Conservation (phyloP, 1,140 invertebrate genomes). For the Atopsyche davidsoni region DNA sequence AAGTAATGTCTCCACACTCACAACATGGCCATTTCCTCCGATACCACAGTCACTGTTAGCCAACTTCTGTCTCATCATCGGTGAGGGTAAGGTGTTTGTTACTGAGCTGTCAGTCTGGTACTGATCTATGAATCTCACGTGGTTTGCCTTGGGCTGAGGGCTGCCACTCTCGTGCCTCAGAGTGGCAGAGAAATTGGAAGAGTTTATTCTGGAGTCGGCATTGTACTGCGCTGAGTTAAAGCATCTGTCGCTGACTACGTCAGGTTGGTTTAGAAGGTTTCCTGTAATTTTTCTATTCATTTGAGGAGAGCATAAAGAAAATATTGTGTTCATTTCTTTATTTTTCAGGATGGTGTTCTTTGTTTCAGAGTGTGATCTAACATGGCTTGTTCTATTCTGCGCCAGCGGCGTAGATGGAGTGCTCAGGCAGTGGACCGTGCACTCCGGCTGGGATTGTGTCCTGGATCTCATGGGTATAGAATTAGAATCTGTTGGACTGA, state of each 20-base stretch:
- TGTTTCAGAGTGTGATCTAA: conserved; percentile 45
- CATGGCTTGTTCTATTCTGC: conserved; percentile 33
- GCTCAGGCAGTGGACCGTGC: conserved; percentile 20
- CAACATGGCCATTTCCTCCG: conserved; percentile 50
- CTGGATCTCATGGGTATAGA: conserved; percentile 13
- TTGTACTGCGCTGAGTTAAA: conserved; percentile 16
- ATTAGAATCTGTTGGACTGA: conserved; percentile 22
- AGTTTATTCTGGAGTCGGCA: conserved; percentile 14
- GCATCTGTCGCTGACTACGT: conserved; percentile 14
- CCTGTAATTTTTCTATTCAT: conserved; percentile 42
- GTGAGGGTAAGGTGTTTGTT: conserved; percentile 38
- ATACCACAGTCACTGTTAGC: conserved; percentile 40
- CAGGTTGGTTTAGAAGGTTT: conserved; percentile 17
- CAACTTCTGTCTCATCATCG: conserved; percentile 41
- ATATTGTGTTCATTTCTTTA: conserved; percentile 43
- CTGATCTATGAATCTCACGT: conserved; percentile 46
- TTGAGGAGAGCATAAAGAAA: conserved; percentile 48
- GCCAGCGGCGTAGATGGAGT: conserved; percentile 9
- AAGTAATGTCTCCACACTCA: conserved; percentile 55
- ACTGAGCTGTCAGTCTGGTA: conserved; percentile 45
- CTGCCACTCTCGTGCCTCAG: conserved; percentile 37
- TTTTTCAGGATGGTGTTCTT: conserved; percentile 46
- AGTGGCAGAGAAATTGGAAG: conserved; percentile 20
- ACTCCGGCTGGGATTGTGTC: conserved; percentile 29
- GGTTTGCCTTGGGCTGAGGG: conserved; percentile 39